Evolutionary conservation across 1,140 invertebrate species (phyloP), one percentile per base, ranked within the genome.

Genomic region (Caenorhabditis inopinata): DNA sequence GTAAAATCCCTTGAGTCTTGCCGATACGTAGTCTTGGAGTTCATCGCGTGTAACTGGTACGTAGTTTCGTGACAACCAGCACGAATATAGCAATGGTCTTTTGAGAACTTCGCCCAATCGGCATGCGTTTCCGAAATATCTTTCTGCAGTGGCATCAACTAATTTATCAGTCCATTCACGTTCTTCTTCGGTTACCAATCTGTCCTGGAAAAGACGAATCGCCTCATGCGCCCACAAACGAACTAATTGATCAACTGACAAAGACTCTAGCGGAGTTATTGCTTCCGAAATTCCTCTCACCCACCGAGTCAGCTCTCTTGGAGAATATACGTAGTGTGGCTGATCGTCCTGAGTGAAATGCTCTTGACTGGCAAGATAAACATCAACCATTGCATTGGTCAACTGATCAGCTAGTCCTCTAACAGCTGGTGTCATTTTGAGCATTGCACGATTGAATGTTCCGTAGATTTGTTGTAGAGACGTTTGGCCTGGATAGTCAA

Each of bases 341-440:
- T 99, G 97, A 95, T 99, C 98, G 89, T 99, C 97, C 90, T 98
- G 96, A 0, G 97, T 99, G 89, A 99, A 99, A 73, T 93, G 91
- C 89, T 98, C 96, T 91, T 99, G 97, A 12, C 96, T 98, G 11
- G 93, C 92, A 1, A 98, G 90, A 90, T 98, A 99, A 87, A 99
- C 96, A 87, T 98, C 96, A 0, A 99, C 97, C 97, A 99, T 99
- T 2, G 97, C 96, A 88, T 95, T 95, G 0, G 97, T 99, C 16
- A 99, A 90, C 1, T 96, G 94, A 87, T 98, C 97, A 2, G 97
- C 94, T 89, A 95, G 97, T 0, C 94, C 93, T 84, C 94, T 92
- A 18, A 99, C 90, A 0, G 93, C 92, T 0, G 96, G 95, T 85
- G 96, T 93, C 86, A 98, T 91, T 45, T 96, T 92, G 3, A 99